Evolutionary conservation across 2,797 vertebrate species (phyloP).

Genomic region (Gymnothorax javanicus): DNA sequence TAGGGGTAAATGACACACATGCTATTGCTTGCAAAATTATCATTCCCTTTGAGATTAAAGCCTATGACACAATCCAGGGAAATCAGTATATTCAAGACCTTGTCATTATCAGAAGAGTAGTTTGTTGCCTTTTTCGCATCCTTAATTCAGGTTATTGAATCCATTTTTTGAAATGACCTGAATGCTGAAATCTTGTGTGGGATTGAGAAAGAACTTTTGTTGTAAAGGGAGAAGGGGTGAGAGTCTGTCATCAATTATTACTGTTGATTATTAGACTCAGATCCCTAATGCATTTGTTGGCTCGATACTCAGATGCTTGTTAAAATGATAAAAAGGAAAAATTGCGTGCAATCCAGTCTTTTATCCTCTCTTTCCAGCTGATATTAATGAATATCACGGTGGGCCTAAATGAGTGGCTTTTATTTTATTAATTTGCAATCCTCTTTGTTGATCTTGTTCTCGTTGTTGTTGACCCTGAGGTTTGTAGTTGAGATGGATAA

Average conservation of each 20-base stretch:
- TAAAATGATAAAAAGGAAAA: not conserved
- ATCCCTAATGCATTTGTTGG: not conserved
- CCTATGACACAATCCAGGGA: not conserved
- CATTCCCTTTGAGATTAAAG: slow-evolving; percentile 17
- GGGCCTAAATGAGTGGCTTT: not conserved
- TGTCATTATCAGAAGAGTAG: not conserved
- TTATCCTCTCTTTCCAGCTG: not conserved
- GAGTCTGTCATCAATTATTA: not conserved
- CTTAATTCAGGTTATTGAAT: not conserved
- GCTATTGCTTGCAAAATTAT: slow-evolving; percentile 21
- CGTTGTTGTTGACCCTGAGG: not conserved
- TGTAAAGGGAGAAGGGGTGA: not conserved
- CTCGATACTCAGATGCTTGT: not conserved
- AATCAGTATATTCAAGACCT: not conserved
- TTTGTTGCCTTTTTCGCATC: not conserved
- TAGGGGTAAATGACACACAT: slow-evolving; percentile 36
- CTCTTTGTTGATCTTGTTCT: not conserved
- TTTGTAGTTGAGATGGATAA: not conserved
- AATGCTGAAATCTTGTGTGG: not conserved
- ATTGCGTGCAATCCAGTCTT: not conserved
- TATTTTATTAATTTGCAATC: not conserved
- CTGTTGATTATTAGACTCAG: not conserved
- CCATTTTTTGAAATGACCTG: not conserved
- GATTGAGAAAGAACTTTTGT: not conserved
- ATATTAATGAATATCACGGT: not conserved